Conservation (phyloP, 1,140 invertebrate genomes). For the Drosophila virilis region DNA sequence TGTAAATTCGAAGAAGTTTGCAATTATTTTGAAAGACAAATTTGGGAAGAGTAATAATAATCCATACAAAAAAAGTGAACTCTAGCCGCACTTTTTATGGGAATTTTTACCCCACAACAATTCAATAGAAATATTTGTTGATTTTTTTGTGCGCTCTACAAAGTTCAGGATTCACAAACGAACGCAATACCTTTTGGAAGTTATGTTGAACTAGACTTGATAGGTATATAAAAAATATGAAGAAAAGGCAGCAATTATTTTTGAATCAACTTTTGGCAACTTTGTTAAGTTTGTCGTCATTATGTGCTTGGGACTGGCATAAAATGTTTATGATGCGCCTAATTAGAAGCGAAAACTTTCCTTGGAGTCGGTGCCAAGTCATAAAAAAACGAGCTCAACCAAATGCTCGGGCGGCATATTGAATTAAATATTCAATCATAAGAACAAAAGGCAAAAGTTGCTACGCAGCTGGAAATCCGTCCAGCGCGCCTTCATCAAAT, state of each 20-base stretch:
- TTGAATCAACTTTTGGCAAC: not conserved
- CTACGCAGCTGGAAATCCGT: slow-evolving; percentile 27
- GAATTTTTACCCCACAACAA: not conserved
- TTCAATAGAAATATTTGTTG: slow-evolving; percentile 57
- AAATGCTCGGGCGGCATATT: slow-evolving; percentile 72
- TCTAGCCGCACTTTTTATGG: slow-evolving; percentile 52
- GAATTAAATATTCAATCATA: slow-evolving; percentile 82
- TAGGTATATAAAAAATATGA: not conserved
- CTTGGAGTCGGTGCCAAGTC: slow-evolving; percentile 9
- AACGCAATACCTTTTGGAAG: not conserved
- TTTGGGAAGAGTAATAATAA: slow-evolving; percentile 20
- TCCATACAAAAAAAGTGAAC: slow-evolving; percentile 39
- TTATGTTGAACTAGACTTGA: not conserved
- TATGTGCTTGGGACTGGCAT: slow-evolving; percentile 7
- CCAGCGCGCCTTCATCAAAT: not conserved
- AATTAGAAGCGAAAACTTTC: slow-evolving; percentile 39
- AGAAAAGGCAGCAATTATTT: not conserved
- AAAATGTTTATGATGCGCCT: slow-evolving; percentile 49
- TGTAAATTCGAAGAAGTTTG: not conserved
- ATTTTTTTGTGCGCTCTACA: slow-evolving; percentile 24
- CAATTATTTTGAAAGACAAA: not conserved
- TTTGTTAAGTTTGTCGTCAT: slow-evolving; percentile 3
- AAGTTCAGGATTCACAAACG: not conserved
- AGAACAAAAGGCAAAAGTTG: slow-evolving; percentile 65
- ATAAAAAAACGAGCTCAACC: slow-evolving; percentile 29